phyloP scores from a whole-genome alignment of 1,140 invertebrate genomes.

The Drosophila obscura region DNA sequence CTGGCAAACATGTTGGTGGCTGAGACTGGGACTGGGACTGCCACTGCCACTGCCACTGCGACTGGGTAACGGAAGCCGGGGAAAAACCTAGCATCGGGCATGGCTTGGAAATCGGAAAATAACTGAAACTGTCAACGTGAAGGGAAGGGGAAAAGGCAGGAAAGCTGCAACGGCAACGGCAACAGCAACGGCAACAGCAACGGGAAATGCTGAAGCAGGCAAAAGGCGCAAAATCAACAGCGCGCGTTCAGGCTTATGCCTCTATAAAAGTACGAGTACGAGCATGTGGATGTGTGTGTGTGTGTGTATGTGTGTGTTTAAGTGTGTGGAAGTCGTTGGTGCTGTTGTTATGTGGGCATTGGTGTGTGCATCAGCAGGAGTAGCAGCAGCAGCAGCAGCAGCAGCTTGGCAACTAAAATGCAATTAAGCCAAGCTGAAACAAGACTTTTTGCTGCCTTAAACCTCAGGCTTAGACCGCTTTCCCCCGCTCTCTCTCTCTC shows the following conservation, averaged over 20 bases:
- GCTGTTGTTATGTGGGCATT: conserved; percentile 55
- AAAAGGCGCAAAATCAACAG: conserved; percentile 75
- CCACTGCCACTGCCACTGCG: background rate
- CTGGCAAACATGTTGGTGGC: conserved; percentile 43
- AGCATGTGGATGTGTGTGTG: conserved; percentile 26
- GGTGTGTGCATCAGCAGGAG: conserved; percentile 32
- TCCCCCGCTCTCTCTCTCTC: conserved; percentile 14
- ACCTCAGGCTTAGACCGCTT: conserved; percentile 52
- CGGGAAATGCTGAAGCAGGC: conserved; percentile 51
- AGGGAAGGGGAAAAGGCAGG: background rate
- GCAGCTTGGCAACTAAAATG: conserved; percentile 77
- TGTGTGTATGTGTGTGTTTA: conserved; percentile 19
- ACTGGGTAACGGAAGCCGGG: conserved; percentile 52
- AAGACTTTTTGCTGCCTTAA: conserved; percentile 74
- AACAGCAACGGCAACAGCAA: conserved; percentile 49
- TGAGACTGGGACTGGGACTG: conserved; percentile 6
- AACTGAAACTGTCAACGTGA: conserved; percentile 80
- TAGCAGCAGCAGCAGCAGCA: conserved; percentile 34
- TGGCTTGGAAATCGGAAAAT: conserved; percentile 76
- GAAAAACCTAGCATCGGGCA: conserved; percentile 50
- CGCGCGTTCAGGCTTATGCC: conserved; percentile 71
- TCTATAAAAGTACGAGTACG: conserved; percentile 27
- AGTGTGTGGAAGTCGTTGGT: conserved; percentile 63
- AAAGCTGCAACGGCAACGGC: too few relatives aligned
- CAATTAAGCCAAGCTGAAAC: conserved; percentile 81